These are phyloP conservation scores for Stomatorhinus walkeri DNA, from an alignment of 2,797 vertebrate species.

Conservation along the genomic window DNA sequence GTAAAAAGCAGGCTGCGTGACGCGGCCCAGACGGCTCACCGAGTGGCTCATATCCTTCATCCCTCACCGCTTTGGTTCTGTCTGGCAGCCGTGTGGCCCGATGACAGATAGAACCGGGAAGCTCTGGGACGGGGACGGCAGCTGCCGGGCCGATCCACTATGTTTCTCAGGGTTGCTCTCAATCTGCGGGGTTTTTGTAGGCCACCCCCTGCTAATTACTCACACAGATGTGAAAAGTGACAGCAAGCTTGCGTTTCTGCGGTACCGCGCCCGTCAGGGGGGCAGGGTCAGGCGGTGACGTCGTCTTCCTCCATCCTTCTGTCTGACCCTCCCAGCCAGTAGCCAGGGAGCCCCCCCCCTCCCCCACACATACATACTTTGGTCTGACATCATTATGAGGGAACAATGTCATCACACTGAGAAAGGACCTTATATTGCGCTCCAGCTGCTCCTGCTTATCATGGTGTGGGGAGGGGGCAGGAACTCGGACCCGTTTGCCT, in stretches of 20 bases:
- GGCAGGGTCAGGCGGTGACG: neutral
- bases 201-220: neutral
- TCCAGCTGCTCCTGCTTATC: conserved; percentile 17
- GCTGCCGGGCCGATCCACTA: neutral
- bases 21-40: conserved; percentile 9
- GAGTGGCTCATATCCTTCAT: conserved; percentile 14
- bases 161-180: neutral
- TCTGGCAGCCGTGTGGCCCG: conserved; percentile 10
- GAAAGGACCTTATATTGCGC: neutral
- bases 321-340: neutral
- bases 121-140: neutral
- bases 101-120: conserved; percentile 12
- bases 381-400: conserved; percentile 15
- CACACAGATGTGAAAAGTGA: neutral
- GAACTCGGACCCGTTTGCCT: neutral
- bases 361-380: neutral
- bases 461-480: neutral
- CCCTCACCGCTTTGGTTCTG: neutral
- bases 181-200: neutral
- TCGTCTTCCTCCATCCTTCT: neutral
- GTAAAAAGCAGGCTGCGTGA: neutral
- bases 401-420: conserved; percentile 15
- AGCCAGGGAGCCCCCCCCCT: conserved; percentile 1
- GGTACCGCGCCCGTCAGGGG: neutral
- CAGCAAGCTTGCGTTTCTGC: neutral